Evolutionary conservation across 2,797 vertebrate genomes (phyloP).

Genomic region (Erpetoichthys calabaricus): DNA sequence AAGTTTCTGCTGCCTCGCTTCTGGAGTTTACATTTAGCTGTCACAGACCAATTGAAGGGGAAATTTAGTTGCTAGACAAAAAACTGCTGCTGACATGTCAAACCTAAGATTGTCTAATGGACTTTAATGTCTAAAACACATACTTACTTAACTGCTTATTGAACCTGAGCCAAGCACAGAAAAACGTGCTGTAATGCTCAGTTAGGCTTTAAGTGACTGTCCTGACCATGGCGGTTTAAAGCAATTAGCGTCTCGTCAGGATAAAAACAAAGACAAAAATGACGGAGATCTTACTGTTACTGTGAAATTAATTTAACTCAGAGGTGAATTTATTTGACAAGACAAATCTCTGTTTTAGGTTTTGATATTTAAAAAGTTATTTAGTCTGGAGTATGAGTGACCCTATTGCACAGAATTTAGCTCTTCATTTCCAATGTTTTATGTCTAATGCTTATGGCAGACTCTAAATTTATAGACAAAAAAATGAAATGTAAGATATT

Average conservation of each 20-base stretch:
- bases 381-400: too few relatives aligned
- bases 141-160: conserved; percentile 7
- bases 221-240: background rate
- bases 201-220: conserved; percentile 1
- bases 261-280: background rate
- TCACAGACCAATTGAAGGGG: conserved; percentile 31
- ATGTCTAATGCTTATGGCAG: too few relatives aligned
- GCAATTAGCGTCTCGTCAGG: background rate
- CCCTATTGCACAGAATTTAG: too few relatives aligned
- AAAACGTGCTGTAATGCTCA: background rate
- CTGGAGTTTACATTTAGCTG: conserved; percentile 27
- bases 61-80: conserved; percentile 38
- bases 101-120: conserved; percentile 28
- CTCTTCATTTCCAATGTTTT: too few relatives aligned
- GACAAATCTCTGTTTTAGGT: too few relatives aligned
- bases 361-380: too few relatives aligned
- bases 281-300: too few relatives aligned
- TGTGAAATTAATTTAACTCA: too few relatives aligned
- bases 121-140: conserved; percentile 35
- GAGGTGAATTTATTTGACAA: too few relatives aligned
- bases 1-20: conserved; percentile 18
- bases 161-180: background rate
- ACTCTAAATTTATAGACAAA: too few relatives aligned
- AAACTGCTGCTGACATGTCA: conserved; percentile 26
- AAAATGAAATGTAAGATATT: too few relatives aligned